Percentiles rank a stretch among this genome's conserved stretches.
phyloP scores from a whole-genome alignment of 2,888 invertebrate species.

The Parochlus steinenii region DNA sequence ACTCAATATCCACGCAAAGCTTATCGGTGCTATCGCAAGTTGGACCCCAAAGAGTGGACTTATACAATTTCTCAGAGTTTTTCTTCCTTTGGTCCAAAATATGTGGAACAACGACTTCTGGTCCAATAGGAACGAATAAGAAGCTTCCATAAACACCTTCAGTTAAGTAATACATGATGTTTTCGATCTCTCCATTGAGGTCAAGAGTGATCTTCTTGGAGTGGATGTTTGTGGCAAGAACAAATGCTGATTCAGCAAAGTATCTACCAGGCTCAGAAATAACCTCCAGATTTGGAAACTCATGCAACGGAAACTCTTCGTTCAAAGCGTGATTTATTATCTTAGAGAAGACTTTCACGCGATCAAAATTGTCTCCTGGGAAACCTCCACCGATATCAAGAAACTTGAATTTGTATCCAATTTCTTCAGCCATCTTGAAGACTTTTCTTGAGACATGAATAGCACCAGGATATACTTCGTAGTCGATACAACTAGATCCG shows the following conservation, averaged over 20 bases:
- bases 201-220: slow-evolving; percentile 30
- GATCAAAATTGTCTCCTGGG: neutral
- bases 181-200: slow-evolving; percentile 14
- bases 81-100: slow-evolving; percentile 15
- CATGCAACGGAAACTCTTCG: slow-evolving; percentile 12
- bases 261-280: slow-evolving; percentile 45
- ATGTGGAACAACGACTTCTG: slow-evolving; percentile 17
- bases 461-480: slow-evolving; percentile 32
- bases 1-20: slow-evolving; percentile 28
- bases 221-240: slow-evolving; percentile 36
- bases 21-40: slow-evolving; percentile 45
- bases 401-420: slow-evolving; percentile 8
- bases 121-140: slow-evolving; percentile 31
- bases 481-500: slow-evolving; percentile 19
- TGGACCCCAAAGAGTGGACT: slow-evolving; percentile 39
- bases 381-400: slow-evolving; percentile 13
- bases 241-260: slow-evolving; percentile 40
- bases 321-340: slow-evolving; percentile 12
- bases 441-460: slow-evolving; percentile 29
- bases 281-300: slow-evolving; percentile 21
- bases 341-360: slow-evolving; percentile 3
- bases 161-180: slow-evolving; percentile 39
- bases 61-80: slow-evolving; percentile 14
- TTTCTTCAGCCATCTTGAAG: slow-evolving; percentile 27
- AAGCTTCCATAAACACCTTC: slow-evolving; percentile 47